A percentile compares a stretch with the other conserved stretches of the same genome.
These are phyloP conservation scores for Bombus haemorrhoidalis DNA, from an alignment of 1,140 invertebrate species.

Conservation along the genomic window DNA sequence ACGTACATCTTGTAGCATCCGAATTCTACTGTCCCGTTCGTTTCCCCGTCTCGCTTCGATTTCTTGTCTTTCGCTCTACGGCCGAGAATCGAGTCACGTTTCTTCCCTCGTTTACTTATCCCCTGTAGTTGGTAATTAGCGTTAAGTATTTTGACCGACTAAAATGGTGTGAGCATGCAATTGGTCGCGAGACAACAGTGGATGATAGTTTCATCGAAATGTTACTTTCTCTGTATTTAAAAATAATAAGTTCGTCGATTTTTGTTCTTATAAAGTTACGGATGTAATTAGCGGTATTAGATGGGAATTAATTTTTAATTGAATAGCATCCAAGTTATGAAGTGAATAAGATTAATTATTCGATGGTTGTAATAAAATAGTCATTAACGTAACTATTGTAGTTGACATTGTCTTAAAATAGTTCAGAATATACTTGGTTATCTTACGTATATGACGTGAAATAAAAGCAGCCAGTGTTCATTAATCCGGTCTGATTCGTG, in stretches of 20 bases:
- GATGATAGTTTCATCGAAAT: not conserved
- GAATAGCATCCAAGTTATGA: too few species aligned
- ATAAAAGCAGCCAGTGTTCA: too few species aligned
- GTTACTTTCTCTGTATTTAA: not conserved
- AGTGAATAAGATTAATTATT: too few species aligned
- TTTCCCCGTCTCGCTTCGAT: conserved; percentile 16
- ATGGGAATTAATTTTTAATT: too few species aligned
- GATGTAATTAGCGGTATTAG: too few species aligned
- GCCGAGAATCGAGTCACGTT: not conserved
- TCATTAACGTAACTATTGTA: too few species aligned
- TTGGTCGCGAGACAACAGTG: too few species aligned
- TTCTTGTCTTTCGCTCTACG: not conserved
- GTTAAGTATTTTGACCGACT: not conserved
- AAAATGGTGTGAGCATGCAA: not conserved
- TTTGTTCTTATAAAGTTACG: not conserved
- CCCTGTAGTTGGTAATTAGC: not conserved
- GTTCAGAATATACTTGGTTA: too few species aligned
- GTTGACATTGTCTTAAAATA: too few species aligned
- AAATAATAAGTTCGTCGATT: not conserved
- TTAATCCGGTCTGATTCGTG: not conserved
- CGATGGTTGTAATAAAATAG: too few species aligned
- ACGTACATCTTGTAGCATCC: not conserved
- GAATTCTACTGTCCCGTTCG: conserved; percentile 19
- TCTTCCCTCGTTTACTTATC: not conserved
- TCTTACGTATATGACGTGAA: too few species aligned